Percentiles rank a stretch among this genome's conserved stretches.
Conservation (phyloP, 1,140 invertebrate genomes). For the Cotesia typhae region DNA sequence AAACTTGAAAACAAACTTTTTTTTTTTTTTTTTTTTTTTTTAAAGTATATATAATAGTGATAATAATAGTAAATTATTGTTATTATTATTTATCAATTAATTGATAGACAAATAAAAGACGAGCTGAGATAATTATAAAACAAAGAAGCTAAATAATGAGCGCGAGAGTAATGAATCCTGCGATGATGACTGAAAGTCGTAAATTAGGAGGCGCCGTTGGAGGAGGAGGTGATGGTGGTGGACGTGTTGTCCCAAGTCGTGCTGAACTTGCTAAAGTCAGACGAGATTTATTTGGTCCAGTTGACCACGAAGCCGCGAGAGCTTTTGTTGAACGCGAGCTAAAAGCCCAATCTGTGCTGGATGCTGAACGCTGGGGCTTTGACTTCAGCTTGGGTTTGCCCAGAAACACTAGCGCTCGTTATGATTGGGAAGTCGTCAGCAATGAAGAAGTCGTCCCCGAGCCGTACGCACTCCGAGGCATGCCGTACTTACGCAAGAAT, state of each 20-base stretch:
- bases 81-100: neutral
- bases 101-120: no score
- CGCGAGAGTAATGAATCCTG: slow-evolving; percentile 65
- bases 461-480: slow-evolving; percentile 61
- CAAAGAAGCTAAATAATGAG: slow-evolving; percentile 57
- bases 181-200: slow-evolving; percentile 63
- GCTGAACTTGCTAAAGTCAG: slow-evolving; percentile 61
- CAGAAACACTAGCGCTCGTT: slow-evolving; percentile 51
- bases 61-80: neutral
- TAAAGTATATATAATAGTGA: no score
- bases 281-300: slow-evolving; percentile 67
- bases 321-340: slow-evolving; percentile 63
- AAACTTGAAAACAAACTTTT: no score
- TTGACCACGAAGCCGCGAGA: slow-evolving; percentile 64
- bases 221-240: slow-evolving; percentile 29
- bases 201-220: slow-evolving; percentile 44
- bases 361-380: slow-evolving; percentile 65
- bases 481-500: slow-evolving; percentile 59
- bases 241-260: slow-evolving; percentile 53
- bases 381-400: slow-evolving; percentile 63
- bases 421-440: slow-evolving; percentile 57
- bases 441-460: slow-evolving; percentile 58
- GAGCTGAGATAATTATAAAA: no score
- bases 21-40: no score
- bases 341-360: slow-evolving; percentile 56